Evolutionary conservation across 92 coral and sea anemone genomes (phyloP).

Genomic region (Palythoa caribaeorum): DNA sequence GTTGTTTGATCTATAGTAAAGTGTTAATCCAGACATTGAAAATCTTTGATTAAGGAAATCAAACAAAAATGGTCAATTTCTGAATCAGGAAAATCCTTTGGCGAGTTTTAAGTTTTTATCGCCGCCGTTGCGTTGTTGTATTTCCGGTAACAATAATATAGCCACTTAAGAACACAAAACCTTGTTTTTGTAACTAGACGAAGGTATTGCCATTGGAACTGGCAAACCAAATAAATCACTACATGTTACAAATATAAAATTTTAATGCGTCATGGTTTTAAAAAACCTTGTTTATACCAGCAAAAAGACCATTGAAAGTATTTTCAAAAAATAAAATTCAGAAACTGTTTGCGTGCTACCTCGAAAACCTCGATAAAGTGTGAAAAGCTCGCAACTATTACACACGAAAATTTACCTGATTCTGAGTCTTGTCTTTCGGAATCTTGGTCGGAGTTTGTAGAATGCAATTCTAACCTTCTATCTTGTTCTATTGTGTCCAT

Average conservation of each 20-base stretch:
- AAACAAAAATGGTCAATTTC: too few species aligned
- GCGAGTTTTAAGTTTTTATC: not conserved
- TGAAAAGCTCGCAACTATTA: not conserved
- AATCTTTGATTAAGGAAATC: too few species aligned
- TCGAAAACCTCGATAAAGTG: not conserved
- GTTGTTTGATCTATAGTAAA: not conserved
- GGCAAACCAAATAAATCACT: constrained; percentile 5
- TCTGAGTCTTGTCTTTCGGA: constrained; percentile 87
- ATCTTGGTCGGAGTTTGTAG: constrained; percentile 72
- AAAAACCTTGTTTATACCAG: constrained; percentile 57
- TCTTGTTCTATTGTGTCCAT: constrained; percentile 43
- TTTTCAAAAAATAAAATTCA: not conserved
- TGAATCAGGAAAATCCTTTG: not conserved
- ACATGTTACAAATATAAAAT: constrained; percentile 63
- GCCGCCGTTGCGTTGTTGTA: not conserved
- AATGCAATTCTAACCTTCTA: constrained; percentile 51
- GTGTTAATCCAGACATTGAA: too few species aligned
- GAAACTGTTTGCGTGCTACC: not conserved
- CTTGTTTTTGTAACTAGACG: not conserved
- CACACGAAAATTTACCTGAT: constrained; percentile 80
- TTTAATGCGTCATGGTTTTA: constrained; percentile 84
- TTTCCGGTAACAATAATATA: constrained; percentile 45
- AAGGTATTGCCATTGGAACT: not conserved
- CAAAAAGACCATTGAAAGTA: constrained; percentile 48
- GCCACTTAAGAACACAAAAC: constrained; percentile 9